Percentiles rank a stretch among this genome's conserved stretches.
Conservation (phyloP, 2,113 vertebrate genomes). For the Hippocampus zosterae region DNA sequence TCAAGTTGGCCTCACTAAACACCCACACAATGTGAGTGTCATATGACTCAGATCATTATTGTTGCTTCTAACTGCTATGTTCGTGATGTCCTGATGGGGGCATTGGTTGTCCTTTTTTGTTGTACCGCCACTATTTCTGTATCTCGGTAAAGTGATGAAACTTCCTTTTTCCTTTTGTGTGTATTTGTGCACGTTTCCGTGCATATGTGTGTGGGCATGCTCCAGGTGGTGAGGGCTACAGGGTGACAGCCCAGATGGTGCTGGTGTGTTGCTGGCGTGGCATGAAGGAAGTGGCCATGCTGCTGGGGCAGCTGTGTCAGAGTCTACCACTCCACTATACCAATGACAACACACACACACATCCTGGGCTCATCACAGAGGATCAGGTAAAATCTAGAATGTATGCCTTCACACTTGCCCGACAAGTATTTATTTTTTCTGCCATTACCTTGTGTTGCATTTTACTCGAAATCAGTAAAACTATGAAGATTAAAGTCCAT, state of each 20-base stretch:
- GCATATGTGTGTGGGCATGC: conserved; percentile 21
- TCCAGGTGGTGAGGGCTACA: conserved; percentile 70
- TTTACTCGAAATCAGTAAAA: background rate
- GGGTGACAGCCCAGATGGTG: conserved; percentile 94
- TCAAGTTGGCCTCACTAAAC: background rate
- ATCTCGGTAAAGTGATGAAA: conserved; percentile 7
- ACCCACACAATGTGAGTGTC: background rate
- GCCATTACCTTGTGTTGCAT: background rate
- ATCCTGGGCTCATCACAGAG: conserved; percentile 74
- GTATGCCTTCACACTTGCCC: background rate
- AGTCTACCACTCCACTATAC: conserved; percentile 72
- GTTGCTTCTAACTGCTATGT: conserved; percentile 54
- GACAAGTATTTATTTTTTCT: background rate
- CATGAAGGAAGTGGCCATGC: conserved; percentile 94
- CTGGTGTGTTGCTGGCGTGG: conserved; percentile 96
- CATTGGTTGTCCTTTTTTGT: conserved; percentile 43
- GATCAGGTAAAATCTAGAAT: conserved; percentile 77
- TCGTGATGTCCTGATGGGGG: conserved; percentile 46
- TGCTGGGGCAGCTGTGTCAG: conserved; percentile 87
- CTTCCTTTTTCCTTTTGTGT: background rate
- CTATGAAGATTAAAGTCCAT: background rate
- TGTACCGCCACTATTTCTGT: background rate
- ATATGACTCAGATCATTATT: background rate
- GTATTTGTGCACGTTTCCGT: background rate
- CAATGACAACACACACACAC: conserved; percentile 23